A percentile compares a stretch with the other conserved stretches of the same genome.
These are phyloP conservation scores for Choreutis nemorana DNA, from an alignment of 2,888 invertebrate species.

Conservation along the genomic window DNA sequence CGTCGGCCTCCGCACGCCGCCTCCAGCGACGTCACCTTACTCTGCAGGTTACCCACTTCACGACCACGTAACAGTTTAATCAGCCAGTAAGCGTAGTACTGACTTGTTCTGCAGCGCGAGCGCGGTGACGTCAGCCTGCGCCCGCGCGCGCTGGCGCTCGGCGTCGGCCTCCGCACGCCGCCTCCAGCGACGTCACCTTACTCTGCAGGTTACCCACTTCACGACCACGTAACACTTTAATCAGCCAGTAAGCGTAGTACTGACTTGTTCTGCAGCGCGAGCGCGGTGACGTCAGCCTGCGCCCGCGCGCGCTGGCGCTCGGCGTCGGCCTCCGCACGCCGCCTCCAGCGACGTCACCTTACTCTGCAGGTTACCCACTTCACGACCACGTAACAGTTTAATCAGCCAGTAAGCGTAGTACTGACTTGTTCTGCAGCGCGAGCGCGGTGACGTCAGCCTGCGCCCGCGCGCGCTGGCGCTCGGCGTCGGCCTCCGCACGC, in stretches of 20 bases:
- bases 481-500: conserved; percentile 52
- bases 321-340: conserved; percentile 45
- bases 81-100: no score
- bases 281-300: conserved; percentile 70
- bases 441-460: conserved; percentile 70
- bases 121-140: conserved; percentile 71
- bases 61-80: conserved; percentile 47
- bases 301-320: conserved; percentile 65
- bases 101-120: conserved; percentile 62
- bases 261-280: conserved; percentile 62
- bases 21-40: conserved; percentile 53
- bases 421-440: conserved; percentile 62
- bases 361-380: conserved; percentile 66
- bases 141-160: conserved; percentile 61
- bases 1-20: conserved; percentile 45
- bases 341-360: conserved; percentile 55
- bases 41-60: conserved; percentile 68
- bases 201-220: conserved; percentile 68
- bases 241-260: no score
- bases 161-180: conserved; percentile 49
- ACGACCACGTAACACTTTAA: conserved; percentile 42
- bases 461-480: conserved; percentile 62
- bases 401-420: no score
- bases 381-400: conserved; percentile 53
- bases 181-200: conserved; percentile 53